Evolutionary conservation across 2,888 invertebrate species (phyloP), one percentile per base, ranked within the genome.

Genomic region (Ariolimax columbianus): DNA sequence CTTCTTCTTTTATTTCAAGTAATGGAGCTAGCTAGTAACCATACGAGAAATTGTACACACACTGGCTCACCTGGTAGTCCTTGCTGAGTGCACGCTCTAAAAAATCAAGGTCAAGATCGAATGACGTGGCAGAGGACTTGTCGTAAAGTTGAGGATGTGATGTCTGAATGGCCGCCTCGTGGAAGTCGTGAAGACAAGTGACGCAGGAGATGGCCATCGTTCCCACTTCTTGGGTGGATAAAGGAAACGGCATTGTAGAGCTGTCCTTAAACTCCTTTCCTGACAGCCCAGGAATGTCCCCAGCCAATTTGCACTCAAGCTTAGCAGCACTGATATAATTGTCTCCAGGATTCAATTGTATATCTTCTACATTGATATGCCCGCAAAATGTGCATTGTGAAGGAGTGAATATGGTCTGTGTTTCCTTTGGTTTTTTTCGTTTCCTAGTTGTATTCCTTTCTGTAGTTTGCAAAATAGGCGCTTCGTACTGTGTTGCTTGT

Each of bases 191-290:
- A 23, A 59, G 75, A 30, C 81, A 82, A 0, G 85, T 59, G 4
- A 84, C 86, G 84, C 89, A 89, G 0, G 90, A 91, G 59, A 91
- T 79, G 0, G 90, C 91, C 91, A 91, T 91, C 36, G 91, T 91
- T 11, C 89, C 89, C 26, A 88, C 88, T n/a, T 90, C 90, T 7
- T 87, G 87, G 1, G 89, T 91, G 51, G 85, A 30, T 26, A 55
- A 26, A 43, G 87, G 87, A 0, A 89, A 89, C 2, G 90, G 89
- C 59, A 89, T 90, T 3, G 89, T 87, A 3, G 86, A 86, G 59
- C 81, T 87, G 83, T 86, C 87, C n/a, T 86, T 84, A 78, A 85
- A 85, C 38, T 73, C 84, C 75, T 87, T 88, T 19, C 36, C 55
- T 19, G 43, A 55, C 9, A n/a, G 0, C 7, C 43, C 0, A n/a